Percentiles rank a stretch among this genome's conserved stretches.
phyloP scores from a whole-genome alignment of 2,888 invertebrate genomes.

The Julus scandinavius region DNA sequence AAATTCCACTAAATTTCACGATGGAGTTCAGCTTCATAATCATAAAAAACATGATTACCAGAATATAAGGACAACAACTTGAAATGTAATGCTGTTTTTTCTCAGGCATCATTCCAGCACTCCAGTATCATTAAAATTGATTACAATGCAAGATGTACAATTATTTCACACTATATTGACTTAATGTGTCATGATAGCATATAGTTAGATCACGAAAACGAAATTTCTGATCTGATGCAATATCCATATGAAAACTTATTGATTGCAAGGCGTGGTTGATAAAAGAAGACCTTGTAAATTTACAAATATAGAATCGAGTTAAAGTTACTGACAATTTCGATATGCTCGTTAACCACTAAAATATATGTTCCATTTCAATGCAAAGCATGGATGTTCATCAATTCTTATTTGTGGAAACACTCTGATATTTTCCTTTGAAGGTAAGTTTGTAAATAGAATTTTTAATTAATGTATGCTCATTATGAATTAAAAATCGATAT shows the following conservation, averaged over 20 bases:
- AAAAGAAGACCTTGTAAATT: neutral
- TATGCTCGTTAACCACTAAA: neutral
- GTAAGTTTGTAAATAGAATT: neutral
- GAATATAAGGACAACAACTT: neutral
- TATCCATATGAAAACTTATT: neutral
- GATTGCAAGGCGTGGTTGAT: neutral
- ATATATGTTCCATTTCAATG: neutral
- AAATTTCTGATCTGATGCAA: neutral
- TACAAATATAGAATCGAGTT: neutral
- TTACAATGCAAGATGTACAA: neutral
- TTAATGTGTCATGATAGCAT: neutral
- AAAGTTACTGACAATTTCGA: neutral
- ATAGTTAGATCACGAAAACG: neutral
- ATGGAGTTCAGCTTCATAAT: neutral
- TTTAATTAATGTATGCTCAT: neutral
- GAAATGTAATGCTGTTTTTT: neutral
- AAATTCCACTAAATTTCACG: neutral
- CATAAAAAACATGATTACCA: neutral
- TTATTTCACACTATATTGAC: no score
- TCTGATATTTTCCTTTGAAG: neutral
- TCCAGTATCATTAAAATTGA: no score
- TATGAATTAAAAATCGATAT: neutral
- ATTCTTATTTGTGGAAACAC: no score
- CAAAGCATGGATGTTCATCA: neutral
- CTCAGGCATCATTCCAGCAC: neutral